These are phyloP conservation scores for Micromys minutus DNA, from an alignment of 2,113 vertebrate species.

Conservation along the genomic window DNA sequence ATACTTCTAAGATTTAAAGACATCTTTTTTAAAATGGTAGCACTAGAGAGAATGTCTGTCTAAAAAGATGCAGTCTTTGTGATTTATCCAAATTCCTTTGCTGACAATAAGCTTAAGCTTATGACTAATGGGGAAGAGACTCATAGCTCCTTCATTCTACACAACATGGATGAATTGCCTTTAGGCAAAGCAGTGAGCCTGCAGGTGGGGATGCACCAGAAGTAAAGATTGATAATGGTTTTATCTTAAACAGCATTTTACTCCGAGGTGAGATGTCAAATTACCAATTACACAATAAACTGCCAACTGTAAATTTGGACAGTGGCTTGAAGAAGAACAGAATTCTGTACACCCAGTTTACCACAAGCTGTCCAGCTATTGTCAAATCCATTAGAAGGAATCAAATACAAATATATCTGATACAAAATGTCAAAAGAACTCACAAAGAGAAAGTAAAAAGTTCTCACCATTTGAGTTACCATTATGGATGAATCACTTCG, in stretches of 20 bases:
- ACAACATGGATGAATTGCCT: not conserved
- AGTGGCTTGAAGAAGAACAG: not conserved
- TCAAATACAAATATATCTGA: too few relatives aligned
- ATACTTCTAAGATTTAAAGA: not conserved
- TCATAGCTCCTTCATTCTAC: not conserved
- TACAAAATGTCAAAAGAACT: too few relatives aligned
- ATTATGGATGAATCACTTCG: not conserved
- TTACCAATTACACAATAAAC: slow-evolving; percentile 43
- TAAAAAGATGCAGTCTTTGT: not conserved
- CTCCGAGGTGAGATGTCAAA: slow-evolving; percentile 1
- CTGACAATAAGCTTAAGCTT: not conserved
- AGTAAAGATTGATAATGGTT: slow-evolving; percentile 2
- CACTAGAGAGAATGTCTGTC: not conserved
- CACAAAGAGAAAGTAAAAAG: not conserved
- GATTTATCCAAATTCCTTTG: not conserved
- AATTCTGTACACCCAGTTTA: not conserved
- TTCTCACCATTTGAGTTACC: not conserved
- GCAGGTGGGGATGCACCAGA: not conserved
- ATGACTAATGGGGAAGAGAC: not conserved
- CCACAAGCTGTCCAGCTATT: not conserved
- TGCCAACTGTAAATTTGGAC: slow-evolving; percentile 13
- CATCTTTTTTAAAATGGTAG: not conserved
- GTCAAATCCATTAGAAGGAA: not conserved
- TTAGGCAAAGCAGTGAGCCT: not conserved
- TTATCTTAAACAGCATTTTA: slow-evolving; percentile 19